These are phyloP conservation scores for Cervus canadensis DNA, from an alignment of 2,113 vertebrate species.

Conservation along the genomic window DNA sequence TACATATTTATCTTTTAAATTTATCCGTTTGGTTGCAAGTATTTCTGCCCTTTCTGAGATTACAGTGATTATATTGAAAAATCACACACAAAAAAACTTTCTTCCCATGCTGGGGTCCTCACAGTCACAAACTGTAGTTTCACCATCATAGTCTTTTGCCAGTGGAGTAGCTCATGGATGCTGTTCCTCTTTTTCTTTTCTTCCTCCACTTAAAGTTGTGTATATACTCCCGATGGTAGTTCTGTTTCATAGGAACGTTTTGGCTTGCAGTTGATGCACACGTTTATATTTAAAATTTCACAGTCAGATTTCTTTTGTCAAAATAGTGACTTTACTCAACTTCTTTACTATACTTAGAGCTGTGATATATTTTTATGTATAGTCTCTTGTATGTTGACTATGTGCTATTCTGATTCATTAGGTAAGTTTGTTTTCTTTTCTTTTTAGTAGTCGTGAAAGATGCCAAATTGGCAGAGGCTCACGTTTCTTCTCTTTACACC, in stretches of 20 bases:
- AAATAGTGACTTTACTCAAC: slow-evolving; percentile 44
- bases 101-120: slow-evolving; percentile 19
- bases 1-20: slow-evolving; percentile 50
- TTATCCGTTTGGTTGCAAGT: slow-evolving; percentile 41
- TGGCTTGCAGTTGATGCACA: not conserved
- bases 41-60: slow-evolving; percentile 47
- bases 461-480: slow-evolving; percentile 78
- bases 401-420: slow-evolving; percentile 75
- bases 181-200: not conserved
- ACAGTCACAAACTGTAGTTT: slow-evolving; percentile 28
- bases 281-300: slow-evolving; percentile 52
- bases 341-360: slow-evolving; percentile 26
- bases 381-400: slow-evolving; percentile 71
- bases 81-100: slow-evolving; percentile 23
- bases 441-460: slow-evolving; percentile 74
- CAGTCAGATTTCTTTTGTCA: slow-evolving; percentile 43
- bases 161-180: not conserved
- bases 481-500: slow-evolving; percentile 65
- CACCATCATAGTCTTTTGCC: not conserved
- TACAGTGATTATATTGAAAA: slow-evolving; percentile 47
- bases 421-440: slow-evolving; percentile 77
- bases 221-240: slow-evolving; percentile 34
- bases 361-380: slow-evolving; percentile 58
- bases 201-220: not conserved
- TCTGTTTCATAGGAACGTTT: slow-evolving; percentile 21